phyloP scores from a whole-genome alignment of 2,888 invertebrate species.

The Eupithecia pulchellata region DNA sequence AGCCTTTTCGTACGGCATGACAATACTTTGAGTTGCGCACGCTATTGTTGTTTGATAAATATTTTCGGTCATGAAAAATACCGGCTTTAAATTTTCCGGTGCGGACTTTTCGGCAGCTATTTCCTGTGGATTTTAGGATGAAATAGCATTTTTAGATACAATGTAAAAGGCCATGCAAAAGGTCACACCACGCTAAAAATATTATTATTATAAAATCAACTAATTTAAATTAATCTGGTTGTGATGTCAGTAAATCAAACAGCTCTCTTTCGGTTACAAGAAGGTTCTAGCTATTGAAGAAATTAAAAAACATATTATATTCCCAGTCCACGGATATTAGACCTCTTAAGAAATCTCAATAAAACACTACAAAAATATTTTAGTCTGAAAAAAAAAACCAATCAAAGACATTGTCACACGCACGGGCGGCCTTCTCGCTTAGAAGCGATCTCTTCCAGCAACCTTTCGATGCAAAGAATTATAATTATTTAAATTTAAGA shows the following conservation, averaged over 20 bases:
- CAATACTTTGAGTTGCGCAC: slow-evolving; percentile 22
- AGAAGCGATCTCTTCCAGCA: too few species aligned
- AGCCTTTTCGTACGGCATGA: slow-evolving; percentile 24
- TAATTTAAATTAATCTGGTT: neutral
- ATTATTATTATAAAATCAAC: neutral
- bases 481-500: too few species aligned
- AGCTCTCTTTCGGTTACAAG: neutral
- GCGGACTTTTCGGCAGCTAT: slow-evolving; percentile 6
- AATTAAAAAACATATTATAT: too few species aligned
- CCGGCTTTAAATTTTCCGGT: slow-evolving; percentile 41
- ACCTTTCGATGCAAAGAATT: too few species aligned
- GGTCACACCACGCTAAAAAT: neutral
- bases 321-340: neutral
- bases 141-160: neutral
- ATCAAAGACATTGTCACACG: too few species aligned
- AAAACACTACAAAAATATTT: too few species aligned
- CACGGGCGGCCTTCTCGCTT: too few species aligned
- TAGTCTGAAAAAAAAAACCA: too few species aligned
- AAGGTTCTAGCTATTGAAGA: neutral
- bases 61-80: slow-evolving; percentile 37
- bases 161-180: neutral
- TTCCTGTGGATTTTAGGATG: neutral
- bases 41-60: slow-evolving; percentile 25
- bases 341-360: neutral
- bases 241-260: neutral